phyloP scores from a whole-genome alignment of 2,797 vertebrate genomes.

The Thamnophis elegans region DNA sequence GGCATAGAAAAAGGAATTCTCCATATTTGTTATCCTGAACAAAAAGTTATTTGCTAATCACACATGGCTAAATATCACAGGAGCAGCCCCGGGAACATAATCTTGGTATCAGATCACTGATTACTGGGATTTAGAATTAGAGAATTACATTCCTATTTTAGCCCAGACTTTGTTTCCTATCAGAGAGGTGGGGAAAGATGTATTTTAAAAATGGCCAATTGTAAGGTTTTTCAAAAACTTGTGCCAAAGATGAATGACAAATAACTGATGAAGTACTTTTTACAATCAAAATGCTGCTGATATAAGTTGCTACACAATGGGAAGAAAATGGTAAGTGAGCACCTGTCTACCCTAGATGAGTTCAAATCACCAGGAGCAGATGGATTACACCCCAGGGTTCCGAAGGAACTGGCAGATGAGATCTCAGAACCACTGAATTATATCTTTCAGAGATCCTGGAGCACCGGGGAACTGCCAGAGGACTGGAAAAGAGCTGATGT shows the following conservation, averaged over 20 bases:
- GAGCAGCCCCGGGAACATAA: background rate
- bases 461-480: too few species aligned
- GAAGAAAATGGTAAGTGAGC: too few species aligned
- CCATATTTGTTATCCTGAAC: background rate
- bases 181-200: too few species aligned
- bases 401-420: too few species aligned
- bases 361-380: too few species aligned
- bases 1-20: background rate
- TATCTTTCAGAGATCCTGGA: too few species aligned
- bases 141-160: background rate
- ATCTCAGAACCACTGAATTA: too few species aligned
- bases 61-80: background rate
- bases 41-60: background rate
- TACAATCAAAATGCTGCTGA: background rate
- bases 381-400: too few species aligned
- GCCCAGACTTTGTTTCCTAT: background rate
- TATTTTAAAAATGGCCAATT: background rate
- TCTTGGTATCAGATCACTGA: too few species aligned
- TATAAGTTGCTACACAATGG: accelerated
- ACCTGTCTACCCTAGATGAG: too few species aligned
- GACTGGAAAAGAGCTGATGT: too few species aligned
- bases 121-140: background rate
- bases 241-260: background rate
- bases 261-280: background rate
- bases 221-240: background rate